Base-by-base conservation (phyloP, 2,888 invertebrate genomes). In the Cryptocephalus moraei region DNA sequence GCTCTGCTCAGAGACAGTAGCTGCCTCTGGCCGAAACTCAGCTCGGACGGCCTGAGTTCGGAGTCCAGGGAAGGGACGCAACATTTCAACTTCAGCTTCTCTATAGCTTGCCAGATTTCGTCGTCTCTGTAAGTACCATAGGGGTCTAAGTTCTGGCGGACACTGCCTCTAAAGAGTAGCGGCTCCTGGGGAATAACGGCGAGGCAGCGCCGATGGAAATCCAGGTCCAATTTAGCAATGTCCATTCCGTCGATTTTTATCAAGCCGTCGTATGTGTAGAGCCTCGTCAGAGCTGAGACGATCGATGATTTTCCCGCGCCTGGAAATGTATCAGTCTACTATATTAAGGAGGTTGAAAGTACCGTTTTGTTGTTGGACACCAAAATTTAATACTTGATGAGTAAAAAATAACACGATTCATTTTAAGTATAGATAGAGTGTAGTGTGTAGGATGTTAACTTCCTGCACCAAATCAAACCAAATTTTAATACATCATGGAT, bases 171-270 rank as follows among this genome's bases (percentile, higher is more conserved):
- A 71, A 94, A 89, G 42, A 90, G 71, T 46, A 89, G 84, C 0
- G 90, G 89, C 62, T 89, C 88, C 67, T 90, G 90, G 0, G 90
- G 89, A 43, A 91, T 90, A 60, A 91, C 89, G 10, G 89, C 85
- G 50, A 90, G 77, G 63, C 79, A 81, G 42, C 82, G 80, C 46
- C 89, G 54, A 3, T 60, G 48, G 11, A 48, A 52, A 12, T 54
- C 53, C 10, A 61, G 45, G 1, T 59, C 55, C 4, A 62, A 45
- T 8, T 54, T 46, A 0, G 74, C 75, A 0, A 82, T 86, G 60
- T 86, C 80, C 2, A 84, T 73, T 0, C 76, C 82, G 67, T 83
- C 84, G 43, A 83, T 79, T 45, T 67, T 58, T 40, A 83, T 73
- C 0, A 54, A 51, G 2, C 82, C 82, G 9, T 70, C 67, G 1